Evolutionary conservation across 2,888 invertebrate species (phyloP), one percentile per base, ranked within the genome.

Genomic region (Julus scanicus): DNA sequence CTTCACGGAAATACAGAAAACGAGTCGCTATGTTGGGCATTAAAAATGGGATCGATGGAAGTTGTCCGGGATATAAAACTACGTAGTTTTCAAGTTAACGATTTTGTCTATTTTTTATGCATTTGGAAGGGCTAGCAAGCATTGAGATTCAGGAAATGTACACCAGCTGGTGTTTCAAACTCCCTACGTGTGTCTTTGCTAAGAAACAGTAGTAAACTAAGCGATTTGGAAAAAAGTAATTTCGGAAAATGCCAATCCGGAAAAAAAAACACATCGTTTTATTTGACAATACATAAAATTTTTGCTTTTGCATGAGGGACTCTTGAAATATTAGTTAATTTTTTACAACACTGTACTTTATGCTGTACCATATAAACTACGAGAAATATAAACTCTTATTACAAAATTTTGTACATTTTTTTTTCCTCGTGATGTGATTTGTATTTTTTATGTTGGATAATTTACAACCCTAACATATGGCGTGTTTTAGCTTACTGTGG

Each of bases 81-180:
- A 80, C 29, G 80, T 80, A 80, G 80, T 80, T 80, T 20, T 80
- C 80, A 13, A 37, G 3, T 80, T 80, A 80, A 80, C 80, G 80
- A 80, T 80, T 80, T 80, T 80, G 80, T 37, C 80, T 80, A 80
- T 80, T 80, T 80, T 80, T 80, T 80, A 80, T 80, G 80, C 80
- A 80, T 80, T 80, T 80, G 29, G 11, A 37, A 37, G 80, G 80
- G 37, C 80, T 37, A 20, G 20, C 20, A 80, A 20, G 20, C 20
- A 80, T 80, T 37, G 80, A 80, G 80, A 80, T 80, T 80, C 80
- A 37, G 80, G 80, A 80, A 80, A 80, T 80, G 80, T 13, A 13
- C 80, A 29, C 80, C 80, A 80, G 80, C 80, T 80, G 80, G 80
- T 80, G 80, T 37, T 80, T 44, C 37, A 20, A 80, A 80, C 80